Evolutionary conservation across 2,888 invertebrate genomes (phyloP), one percentile per base, ranked within the genome.

Genomic region (Pegoplata infirma): DNA sequence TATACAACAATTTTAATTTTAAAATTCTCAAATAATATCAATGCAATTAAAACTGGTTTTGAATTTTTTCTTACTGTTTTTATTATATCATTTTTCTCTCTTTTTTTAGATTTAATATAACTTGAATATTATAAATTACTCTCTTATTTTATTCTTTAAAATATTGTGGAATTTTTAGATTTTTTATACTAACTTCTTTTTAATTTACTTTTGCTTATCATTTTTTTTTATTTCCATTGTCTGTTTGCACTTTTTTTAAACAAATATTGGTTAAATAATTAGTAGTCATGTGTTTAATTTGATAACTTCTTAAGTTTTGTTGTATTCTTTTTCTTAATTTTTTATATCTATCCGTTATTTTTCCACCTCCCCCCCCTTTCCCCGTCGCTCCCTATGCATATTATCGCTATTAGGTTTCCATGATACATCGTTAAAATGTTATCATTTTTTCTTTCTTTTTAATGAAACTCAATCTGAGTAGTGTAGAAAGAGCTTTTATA

Each of bases 41-140:
- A 40, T 23, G 12, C 55, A 69, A 44, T 71, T 36, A 47, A 74
- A 79, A 79, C 78, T 61, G 66, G 79, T 71, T 79, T 75, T 21
- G 3, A n/a, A 12, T 55, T 44, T 25, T 8, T 21, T 17, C 58
- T 7, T 17, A 6, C 7, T 36, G 2, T 3, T 17, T 64, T 7
- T 17, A 6, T 10, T 36, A 12, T 3, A n/a, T n/a, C n/a, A 12
- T 25, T 40, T 64, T 47, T 46, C 25, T 28, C 16, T 47, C 32
- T 44, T 23, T n/a, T n/a, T n/a, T n/a, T n/a, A n/a, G n/a, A n/a
- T 12, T 36, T 14, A 17, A 32, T 40, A n/a, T 2, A n/a, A 40
- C 12, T 12, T 5, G 36, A 40, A 32, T 10, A 10, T 32, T 32
- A 10, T 32, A 10, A 5, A 12, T 2, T 12, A 36, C n/a, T 40